phyloP scores from a whole-genome alignment of 2,113 vertebrate genomes.

The Microtus richardsoni region DNA sequence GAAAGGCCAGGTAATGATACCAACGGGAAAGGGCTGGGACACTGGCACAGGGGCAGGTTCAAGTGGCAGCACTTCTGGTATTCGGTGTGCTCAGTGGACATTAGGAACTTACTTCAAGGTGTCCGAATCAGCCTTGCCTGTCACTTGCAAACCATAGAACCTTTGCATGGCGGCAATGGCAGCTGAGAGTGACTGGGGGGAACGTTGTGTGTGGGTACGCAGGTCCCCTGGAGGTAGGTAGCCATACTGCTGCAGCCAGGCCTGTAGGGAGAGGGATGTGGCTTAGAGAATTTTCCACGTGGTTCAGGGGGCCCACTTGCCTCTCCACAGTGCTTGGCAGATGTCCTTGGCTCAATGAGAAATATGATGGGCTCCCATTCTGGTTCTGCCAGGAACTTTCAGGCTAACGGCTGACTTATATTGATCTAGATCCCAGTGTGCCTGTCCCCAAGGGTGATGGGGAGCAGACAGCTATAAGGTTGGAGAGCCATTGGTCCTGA shows the following conservation, averaged over 20 bases:
- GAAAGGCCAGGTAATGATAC: not conserved
- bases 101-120: conserved; percentile 89
- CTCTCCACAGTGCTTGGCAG: not conserved
- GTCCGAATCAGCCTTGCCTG: conserved; percentile 88
- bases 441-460: conserved; percentile 25
- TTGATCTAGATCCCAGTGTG: conserved; percentile 6
- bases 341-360: not conserved
- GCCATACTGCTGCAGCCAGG: conserved; percentile 95
- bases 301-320: not conserved
- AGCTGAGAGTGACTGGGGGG: conserved; percentile 88
- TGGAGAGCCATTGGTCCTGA: not conserved
- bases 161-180: conserved; percentile 94
- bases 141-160: conserved; percentile 93
- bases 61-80: not conserved
- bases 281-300: conserved; percentile 39
- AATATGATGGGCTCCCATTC: not conserved
- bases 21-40: not conserved
- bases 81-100: not conserved
- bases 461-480: not conserved
- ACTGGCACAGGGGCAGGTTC: not conserved
- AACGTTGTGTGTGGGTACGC: conserved; percentile 92
- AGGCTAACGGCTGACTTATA: not conserved
- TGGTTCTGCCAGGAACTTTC: conserved; percentile 42
- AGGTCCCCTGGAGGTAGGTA: conserved; percentile 95
- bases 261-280: conserved; percentile 81